These are phyloP conservation scores for Balearica regulorum DNA, from an alignment of 2,797 vertebrate genomes.

Conservation along the genomic window DNA sequence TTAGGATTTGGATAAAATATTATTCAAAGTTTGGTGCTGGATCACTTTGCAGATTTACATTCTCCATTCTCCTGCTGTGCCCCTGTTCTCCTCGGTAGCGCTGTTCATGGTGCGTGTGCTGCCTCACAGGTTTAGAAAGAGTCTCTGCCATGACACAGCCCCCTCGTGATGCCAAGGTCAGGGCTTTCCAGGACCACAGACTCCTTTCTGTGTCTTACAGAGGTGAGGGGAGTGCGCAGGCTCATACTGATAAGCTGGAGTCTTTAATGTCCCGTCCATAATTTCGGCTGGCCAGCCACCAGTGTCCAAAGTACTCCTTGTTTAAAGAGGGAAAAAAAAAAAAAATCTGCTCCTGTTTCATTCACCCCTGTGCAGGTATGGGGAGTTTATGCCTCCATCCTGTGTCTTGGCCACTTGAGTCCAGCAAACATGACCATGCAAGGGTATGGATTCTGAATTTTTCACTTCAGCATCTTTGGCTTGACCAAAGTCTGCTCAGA, in stretches of 20 bases:
- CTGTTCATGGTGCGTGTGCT: background rate
- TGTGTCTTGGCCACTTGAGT: background rate
- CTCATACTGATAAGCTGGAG: background rate
- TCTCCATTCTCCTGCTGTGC: background rate
- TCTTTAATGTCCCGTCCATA: background rate
- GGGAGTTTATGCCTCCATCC: background rate
- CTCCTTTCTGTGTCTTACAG: background rate
- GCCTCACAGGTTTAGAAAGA: background rate
- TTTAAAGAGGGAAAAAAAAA: background rate
- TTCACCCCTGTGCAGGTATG: background rate
- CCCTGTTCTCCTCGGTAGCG: fast-evolving
- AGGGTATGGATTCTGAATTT: background rate
- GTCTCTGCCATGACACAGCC: background rate
- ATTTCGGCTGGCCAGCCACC: background rate
- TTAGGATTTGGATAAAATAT: background rate
- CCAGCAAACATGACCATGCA: fast-evolving
- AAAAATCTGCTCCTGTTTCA: background rate
- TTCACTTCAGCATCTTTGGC: background rate
- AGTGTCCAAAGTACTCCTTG: background rate
- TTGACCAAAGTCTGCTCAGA: background rate
- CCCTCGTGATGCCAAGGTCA: background rate
- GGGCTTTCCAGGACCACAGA: background rate
- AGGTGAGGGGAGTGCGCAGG: background rate
- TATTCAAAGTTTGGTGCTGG: background rate
- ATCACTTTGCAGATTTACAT: background rate